A percentile compares a stretch with the other conserved stretches of the same genome.
Evolutionary conservation across 2,113 vertebrate species (phyloP).

Genomic region (Oenanthe melanoleuca): DNA sequence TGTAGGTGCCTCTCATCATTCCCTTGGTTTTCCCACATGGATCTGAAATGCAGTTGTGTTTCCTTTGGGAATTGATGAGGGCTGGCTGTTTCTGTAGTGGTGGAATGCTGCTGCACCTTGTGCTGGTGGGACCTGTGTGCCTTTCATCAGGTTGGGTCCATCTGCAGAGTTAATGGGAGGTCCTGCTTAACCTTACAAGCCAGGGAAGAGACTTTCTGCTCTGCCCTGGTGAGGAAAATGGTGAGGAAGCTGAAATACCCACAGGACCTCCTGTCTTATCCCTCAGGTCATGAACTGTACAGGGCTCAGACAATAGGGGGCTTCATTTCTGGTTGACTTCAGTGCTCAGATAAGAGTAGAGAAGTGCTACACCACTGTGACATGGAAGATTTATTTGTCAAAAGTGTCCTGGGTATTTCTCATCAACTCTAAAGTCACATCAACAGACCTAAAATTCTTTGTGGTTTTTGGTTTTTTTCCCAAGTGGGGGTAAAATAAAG

Average conservation of each 20-base stretch:
- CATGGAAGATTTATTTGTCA: background rate
- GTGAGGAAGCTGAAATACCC: background rate
- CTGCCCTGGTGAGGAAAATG: background rate
- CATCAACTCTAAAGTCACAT: background rate
- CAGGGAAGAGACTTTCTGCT: background rate
- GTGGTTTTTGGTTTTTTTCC: rapidly evolving
- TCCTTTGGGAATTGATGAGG: rapidly evolving
- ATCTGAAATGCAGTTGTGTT: background rate
- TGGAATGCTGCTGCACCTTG: rapidly evolving
- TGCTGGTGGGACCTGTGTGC: background rate
- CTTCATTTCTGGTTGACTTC: background rate
- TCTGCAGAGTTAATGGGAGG: background rate
- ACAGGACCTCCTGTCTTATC: background rate
- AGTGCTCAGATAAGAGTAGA: background rate
- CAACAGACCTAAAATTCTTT: background rate
- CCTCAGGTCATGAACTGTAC: background rate
- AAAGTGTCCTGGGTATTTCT: background rate
- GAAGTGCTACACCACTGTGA: background rate
- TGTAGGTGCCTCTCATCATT: background rate
- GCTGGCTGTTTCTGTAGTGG: background rate
- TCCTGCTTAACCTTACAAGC: background rate
- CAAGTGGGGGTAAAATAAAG: too few relatives aligned
- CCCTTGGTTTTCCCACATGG: rapidly evolving
- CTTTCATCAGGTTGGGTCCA: rapidly evolving
- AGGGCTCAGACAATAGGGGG: background rate